A percentile compares a stretch with the other conserved stretches of the same genome.
Conservation (phyloP, 2,888 invertebrate genomes). For the Branchellion lobata region DNA sequence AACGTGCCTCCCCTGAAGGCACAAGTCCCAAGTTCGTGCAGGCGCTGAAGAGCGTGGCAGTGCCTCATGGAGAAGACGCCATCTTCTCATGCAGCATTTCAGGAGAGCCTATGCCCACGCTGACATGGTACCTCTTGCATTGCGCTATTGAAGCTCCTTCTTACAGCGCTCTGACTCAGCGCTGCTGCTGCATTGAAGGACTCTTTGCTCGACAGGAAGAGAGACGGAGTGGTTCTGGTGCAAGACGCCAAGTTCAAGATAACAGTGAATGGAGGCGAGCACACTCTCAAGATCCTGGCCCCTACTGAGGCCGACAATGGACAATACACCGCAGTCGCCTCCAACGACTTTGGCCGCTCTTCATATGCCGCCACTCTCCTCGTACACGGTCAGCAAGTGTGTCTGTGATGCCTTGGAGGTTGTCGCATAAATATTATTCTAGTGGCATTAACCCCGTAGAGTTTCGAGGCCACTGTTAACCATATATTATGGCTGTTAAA, state of each 20-base stretch:
- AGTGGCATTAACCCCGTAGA: too few species aligned
- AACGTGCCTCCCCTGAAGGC: neutral
- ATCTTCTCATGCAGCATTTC: conserved; percentile 27
- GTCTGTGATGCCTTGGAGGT: too few species aligned
- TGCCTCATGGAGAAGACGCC: conserved; percentile 7
- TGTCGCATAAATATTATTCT: too few species aligned
- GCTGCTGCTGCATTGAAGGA: too few species aligned
- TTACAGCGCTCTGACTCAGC: too few species aligned
- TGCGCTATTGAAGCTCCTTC: neutral
- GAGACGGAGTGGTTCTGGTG: neutral
- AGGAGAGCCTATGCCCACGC: conserved; percentile 18
- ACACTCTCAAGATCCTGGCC: neutral
- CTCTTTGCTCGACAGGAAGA: neutral
- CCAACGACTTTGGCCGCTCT: conserved; percentile 23
- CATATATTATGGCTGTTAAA: too few species aligned
- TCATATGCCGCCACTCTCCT: conserved; percentile 20
- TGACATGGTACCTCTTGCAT: conserved; percentile 23
- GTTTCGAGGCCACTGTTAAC: too few species aligned
- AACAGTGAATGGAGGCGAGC: neutral
- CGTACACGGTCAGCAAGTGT: conserved; percentile 2
- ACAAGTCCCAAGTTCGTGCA: conserved; percentile 26
- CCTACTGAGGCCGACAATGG: conserved; percentile 10
- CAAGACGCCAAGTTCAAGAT: conserved; percentile 7
- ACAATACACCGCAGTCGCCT: conserved; percentile 22
- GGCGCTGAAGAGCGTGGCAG: conserved; percentile 23